Conservation (phyloP, 2,113 vertebrate genomes). For the Crypturellus undulatus region DNA sequence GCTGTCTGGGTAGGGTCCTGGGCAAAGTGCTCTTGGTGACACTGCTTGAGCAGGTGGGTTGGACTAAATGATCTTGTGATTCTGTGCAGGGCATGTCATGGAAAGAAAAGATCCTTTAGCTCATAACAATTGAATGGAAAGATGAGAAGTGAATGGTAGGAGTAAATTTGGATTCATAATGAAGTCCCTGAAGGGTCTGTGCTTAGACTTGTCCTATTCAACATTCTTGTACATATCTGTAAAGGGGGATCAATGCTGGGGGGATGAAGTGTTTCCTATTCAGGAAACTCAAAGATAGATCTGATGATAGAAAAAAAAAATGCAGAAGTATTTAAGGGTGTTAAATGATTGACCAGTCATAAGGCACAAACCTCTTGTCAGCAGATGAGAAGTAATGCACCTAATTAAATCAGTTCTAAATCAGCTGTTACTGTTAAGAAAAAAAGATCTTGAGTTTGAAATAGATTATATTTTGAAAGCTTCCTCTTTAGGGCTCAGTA, state of each 20-base stretch:
- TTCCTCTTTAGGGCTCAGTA: neutral
- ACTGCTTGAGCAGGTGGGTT: no score
- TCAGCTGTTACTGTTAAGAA: neutral
- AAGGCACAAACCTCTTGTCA: neutral
- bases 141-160: neutral
- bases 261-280: fast-evolving
- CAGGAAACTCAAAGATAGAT: neutral
- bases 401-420: neutral
- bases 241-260: neutral
- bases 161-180: neutral
- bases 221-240: neutral
- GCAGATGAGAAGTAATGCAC: neutral
- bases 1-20: no score
- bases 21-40: no score
- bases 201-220: neutral
- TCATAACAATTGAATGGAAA: neutral
- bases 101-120: neutral
- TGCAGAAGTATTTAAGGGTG: neutral
- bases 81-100: neutral
- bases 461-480: neutral
- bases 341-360: neutral
- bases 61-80: no score
- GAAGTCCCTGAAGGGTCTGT: neutral
- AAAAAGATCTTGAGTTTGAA: neutral
- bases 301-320: neutral